Evolutionary conservation across 2,888 invertebrate genomes (phyloP), one percentile per base, ranked within the genome.

Genomic region (Pilophorus perplexus): DNA sequence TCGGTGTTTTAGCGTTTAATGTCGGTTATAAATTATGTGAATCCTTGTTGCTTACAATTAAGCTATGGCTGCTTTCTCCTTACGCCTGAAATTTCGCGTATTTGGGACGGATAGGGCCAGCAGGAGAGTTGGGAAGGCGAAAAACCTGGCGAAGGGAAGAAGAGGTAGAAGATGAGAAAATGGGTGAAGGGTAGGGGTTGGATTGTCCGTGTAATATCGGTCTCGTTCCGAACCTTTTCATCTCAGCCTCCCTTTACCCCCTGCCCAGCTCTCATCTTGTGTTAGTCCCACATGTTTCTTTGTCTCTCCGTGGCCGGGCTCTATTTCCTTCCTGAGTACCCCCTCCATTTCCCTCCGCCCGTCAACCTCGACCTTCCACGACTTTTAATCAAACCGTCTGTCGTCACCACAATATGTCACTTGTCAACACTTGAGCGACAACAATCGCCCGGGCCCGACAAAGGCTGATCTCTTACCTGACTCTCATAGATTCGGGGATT

Each of bases 381-480:
- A 42, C 59, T 59, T 38, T 33, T 42, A 59, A 59, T 59, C 59
- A 59, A 59, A 59, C 23, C 59, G 59, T 59, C 59, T 42, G 59
- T 23, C 59, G 25, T 59, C 23, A 28, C 33, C 40, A 59, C 42
- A 59, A 59, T 59, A 42, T 52, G 28, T 42, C 59, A 42, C 59
- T 59, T 59, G 59, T 59, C 42, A 59, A 23, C 59, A 59, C 59
- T 40, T 23, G 42, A 42, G 27, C 42, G 33, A 44, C 40, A 40
- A 59, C 42, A 59, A 59, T 42, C 44, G n/a, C n/a, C n/a, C n/a
- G n/a, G n/a, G n/a, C n/a, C 28, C 33, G 28, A 52, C 46, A 46
- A 46, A 46, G 46, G 25, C 46, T 25, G 22, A 25, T 46, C 46
- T 25, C 46, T 46, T 46, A 46, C 46, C 46, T 46, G 46, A 14